A percentile compares a stretch with the other conserved stretches of the same genome.
These are phyloP conservation scores for Phalacrocorax carbo DNA, from an alignment of 2,113 vertebrate genomes.

Conservation along the genomic window DNA sequence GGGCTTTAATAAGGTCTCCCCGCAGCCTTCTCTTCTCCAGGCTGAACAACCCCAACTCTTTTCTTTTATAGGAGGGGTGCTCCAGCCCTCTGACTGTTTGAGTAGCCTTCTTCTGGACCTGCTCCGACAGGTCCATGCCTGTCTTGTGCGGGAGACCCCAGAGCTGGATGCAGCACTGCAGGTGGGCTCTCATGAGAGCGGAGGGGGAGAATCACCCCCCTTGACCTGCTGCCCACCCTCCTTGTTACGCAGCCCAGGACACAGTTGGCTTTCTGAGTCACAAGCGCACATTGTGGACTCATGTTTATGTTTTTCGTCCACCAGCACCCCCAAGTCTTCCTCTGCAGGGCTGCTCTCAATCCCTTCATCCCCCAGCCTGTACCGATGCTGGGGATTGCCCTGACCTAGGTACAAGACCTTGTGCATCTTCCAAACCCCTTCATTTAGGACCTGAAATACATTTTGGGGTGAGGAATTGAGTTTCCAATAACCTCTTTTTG, in stretches of 20 bases:
- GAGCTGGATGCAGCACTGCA: accelerated
- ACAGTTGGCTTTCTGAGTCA: accelerated
- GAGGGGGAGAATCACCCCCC: not conserved
- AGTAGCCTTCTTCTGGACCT: not conserved
- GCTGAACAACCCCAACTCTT: not conserved
- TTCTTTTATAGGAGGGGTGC: accelerated
- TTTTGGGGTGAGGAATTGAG: not conserved
- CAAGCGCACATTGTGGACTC: accelerated
- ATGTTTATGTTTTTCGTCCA: not conserved
- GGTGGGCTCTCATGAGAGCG: accelerated
- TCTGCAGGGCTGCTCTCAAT: not conserved
- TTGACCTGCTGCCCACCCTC: accelerated
- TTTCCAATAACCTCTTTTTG: not conserved
- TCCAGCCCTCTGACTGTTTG: not conserved
- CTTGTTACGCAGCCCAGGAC: not conserved
- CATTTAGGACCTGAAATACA: not conserved
- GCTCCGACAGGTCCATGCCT: not conserved
- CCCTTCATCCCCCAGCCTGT: not conserved
- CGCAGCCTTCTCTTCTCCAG: accelerated
- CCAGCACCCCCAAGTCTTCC: not conserved
- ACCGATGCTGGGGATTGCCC: not conserved
- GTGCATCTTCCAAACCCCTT: not conserved
- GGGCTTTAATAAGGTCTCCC: not conserved
- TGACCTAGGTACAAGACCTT: not conserved
- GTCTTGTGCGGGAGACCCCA: not conserved